Evolutionary conservation across 2,113 vertebrate genomes (phyloP).

Genomic region (Nesospiza acunhae): DNA sequence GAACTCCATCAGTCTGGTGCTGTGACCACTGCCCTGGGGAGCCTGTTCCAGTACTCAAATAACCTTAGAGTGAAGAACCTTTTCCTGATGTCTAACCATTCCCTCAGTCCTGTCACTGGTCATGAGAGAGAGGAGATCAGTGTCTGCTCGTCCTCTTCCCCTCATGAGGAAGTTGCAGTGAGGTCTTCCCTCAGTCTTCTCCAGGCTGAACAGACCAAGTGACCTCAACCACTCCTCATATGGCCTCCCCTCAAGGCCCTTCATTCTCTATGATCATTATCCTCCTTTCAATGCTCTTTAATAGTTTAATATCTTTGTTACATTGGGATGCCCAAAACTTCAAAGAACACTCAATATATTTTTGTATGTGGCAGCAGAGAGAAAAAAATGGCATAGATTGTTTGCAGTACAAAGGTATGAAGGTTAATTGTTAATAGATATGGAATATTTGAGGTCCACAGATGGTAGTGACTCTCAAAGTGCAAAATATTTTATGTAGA

Average conservation of each 20-base stretch:
- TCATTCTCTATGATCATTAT: not conserved
- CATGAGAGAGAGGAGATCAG: not conserved
- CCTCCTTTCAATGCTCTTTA: not conserved
- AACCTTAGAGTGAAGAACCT: not conserved
- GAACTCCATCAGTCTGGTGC: not conserved
- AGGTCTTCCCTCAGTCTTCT: not conserved
- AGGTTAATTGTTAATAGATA: not conserved
- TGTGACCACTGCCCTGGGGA: not conserved
- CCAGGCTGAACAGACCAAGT: not conserved
- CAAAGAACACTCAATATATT: not conserved
- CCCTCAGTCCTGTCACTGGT: not conserved
- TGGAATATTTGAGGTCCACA: not conserved
- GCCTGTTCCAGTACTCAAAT: no score
- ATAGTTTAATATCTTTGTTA: not conserved
- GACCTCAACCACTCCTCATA: no score
- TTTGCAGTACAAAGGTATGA: not conserved
- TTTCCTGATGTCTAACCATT: not conserved
- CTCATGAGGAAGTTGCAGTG: fast-evolving
- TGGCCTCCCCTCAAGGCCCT: not conserved
- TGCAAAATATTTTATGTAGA: constrained; percentile 15
- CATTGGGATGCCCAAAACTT: not conserved
- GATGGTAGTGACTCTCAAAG: not conserved
- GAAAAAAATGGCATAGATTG: not conserved
- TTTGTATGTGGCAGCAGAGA: not conserved
- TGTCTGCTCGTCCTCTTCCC: fast-evolving